Base-by-base conservation (phyloP, 1,140 invertebrate species). In the Calephelis nemesis region DNA sequence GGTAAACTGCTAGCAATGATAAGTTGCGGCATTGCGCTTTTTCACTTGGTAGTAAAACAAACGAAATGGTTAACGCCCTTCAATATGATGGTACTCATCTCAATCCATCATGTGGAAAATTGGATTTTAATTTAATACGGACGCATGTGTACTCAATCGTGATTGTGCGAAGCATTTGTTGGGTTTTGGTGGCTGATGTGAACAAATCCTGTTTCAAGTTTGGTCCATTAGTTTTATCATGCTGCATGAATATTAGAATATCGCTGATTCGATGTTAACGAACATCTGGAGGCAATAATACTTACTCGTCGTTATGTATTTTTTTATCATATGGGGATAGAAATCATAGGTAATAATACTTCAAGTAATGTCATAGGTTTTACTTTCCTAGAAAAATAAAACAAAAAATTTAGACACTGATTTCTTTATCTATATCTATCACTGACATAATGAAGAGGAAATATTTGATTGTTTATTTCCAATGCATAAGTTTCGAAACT, bases 51-150 rank as follows among this genome's bases (percentile, higher is more conserved):
- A 49, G 47, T 64, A 64, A 47, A 64, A 63, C 40, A 19, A 48
- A 47, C 62, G 15, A 30, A 47, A 64, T 39, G 58, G 58, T 60
- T 47, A 19, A 50, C 63, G 15, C 69, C 13, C 66, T 74, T 71
- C 64, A 68, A 70, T 67, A 65, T 74, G 65, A 70, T 49, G 47
- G 65, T 62, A 70, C 65, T 73, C 68, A 73, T 70, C 67, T 62
- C 67, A 69, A 67, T 73, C 47, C 60, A 66, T 68, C 65, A 65
- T 49, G 63, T 67, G 50, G 71, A 73, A 75, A 70, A 69, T 74
- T 72, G 15, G 49, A 70, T 65, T 40, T 70, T 60, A 75, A 72
- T 72, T 72, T 67, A 71, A 69, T 69, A 69, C 66, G 19, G 60
- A 6, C 63, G 62, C 63, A 68, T 68, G 66, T 50, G 65, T 63